Evolutionary conservation across 2,113 vertebrate species (phyloP).

Genomic region (Myiagra hebetior): DNA sequence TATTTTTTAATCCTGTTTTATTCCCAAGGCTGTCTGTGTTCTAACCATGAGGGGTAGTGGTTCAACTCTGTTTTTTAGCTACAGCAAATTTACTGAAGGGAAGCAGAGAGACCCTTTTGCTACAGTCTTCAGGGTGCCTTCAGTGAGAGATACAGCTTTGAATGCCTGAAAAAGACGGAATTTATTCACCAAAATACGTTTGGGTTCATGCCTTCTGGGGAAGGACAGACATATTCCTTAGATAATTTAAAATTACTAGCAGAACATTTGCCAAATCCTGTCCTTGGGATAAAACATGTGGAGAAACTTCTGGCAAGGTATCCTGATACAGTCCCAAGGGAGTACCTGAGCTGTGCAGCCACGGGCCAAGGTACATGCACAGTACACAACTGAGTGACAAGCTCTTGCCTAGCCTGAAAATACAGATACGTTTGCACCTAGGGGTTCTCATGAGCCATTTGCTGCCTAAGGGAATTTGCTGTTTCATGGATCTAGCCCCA

Average conservation of each 20-base stretch:
- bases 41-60: neutral
- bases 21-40: neutral
- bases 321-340: neutral
- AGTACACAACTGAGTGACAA: neutral
- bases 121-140: neutral
- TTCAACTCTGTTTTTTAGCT: neutral
- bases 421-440: neutral
- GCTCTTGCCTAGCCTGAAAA: neutral
- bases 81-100: neutral
- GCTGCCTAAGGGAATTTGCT: neutral
- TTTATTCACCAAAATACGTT: neutral
- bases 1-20: neutral
- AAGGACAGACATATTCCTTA: neutral
- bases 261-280: neutral
- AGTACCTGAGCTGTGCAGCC: rapidly evolving
- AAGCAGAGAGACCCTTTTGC: neutral
- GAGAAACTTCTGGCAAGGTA: neutral
- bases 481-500: neutral
- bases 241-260: neutral
- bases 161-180: neutral
- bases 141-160: neutral
- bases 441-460: neutral
- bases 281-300: neutral
- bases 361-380: neutral
- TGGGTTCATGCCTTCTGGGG: neutral